Evolutionary conservation across 2,113 vertebrate species (phyloP).

Genomic region (Lichenostomus cassidix): DNA sequence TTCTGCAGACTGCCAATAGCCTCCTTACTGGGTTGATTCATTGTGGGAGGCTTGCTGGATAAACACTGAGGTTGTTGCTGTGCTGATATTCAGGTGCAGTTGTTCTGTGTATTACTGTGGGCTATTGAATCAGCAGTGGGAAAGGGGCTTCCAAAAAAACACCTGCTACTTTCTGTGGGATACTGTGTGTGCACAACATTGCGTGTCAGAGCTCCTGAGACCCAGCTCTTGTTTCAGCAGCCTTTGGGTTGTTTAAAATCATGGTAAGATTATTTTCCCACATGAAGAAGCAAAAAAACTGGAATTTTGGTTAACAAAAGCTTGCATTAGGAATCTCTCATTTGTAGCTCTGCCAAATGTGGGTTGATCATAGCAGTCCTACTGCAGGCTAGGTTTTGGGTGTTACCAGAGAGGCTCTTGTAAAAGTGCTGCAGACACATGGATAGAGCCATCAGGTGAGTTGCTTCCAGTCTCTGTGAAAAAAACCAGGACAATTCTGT

Average conservation of each 20-base stretch:
- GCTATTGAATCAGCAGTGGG: neutral
- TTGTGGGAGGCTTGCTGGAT: neutral
- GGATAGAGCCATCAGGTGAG: neutral
- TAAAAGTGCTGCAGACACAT: neutral
- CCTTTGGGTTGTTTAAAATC: neutral
- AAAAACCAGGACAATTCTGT: neutral
- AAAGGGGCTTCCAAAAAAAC: neutral
- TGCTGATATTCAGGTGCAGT: neutral
- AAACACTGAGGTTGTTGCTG: neutral
- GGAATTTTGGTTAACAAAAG: neutral
- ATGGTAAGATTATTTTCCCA: neutral
- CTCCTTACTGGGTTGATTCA: neutral
- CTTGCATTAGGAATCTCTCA: neutral
- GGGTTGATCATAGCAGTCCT: neutral
- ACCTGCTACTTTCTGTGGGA: neutral
- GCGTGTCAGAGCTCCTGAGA: neutral
- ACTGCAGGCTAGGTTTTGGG: neutral
- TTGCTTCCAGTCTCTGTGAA: neutral
- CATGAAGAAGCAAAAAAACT: neutral
- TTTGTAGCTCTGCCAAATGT: neutral
- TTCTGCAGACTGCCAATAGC: neutral
- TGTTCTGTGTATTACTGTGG: neutral
- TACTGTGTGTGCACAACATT: fast-evolving
- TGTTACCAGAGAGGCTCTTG: neutral
- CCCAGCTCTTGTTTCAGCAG: neutral